Base-by-base conservation (phyloP, 1,140 invertebrate genomes). In the Neodiprion lecontei region DNA sequence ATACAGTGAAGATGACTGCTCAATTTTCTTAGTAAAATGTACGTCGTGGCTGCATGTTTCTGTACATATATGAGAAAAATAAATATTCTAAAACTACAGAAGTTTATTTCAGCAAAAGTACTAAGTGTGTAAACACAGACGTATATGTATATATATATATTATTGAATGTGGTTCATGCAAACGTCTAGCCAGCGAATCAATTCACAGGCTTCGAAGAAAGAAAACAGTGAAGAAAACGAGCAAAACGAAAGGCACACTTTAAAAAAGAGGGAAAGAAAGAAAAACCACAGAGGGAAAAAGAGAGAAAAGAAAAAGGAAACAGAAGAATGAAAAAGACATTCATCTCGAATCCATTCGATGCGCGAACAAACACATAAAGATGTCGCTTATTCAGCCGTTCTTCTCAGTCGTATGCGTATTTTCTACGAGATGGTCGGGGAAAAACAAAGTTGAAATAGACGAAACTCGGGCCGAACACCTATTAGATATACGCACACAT, bases 361-460 rank as follows among this genome's bases (percentile, higher is more conserved):
- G 53, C n/a, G 53, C 53, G 53, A 61, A 61, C 11, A 61, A 61
- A 61, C 53, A 61, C n/a, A 17, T 61, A 17, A 61, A 61, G 11
- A 14, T 61, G 53, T 61, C 53, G 53, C 53, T 61, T 61, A 61
- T 61, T 61, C 53, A 61, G 53, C 53, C n/a, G 53, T 61, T 61
- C 53, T 61, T 61, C n/a, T 61, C 53, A 61, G n/a, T 61, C 53
- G 53, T 8, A 61, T 61, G 11, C 53, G 4, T 9, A 61, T 12
- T 14, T 17, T 61, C 11, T 61, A 61, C 11, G 53, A 61, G n/a
- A 61, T 4, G n/a, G 53, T 12, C 28, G 7, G n/a, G 50, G 53
- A 61, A 61, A 14, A 61, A 17, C 53, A 61, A 61, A 61, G 11
- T 61, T 14, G n/a, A 61, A 17, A 14, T 61, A 9, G 9, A 61